Evolutionary conservation across 2,797 vertebrate genomes (phyloP).

Genomic region (Sebastes hubbsi): DNA sequence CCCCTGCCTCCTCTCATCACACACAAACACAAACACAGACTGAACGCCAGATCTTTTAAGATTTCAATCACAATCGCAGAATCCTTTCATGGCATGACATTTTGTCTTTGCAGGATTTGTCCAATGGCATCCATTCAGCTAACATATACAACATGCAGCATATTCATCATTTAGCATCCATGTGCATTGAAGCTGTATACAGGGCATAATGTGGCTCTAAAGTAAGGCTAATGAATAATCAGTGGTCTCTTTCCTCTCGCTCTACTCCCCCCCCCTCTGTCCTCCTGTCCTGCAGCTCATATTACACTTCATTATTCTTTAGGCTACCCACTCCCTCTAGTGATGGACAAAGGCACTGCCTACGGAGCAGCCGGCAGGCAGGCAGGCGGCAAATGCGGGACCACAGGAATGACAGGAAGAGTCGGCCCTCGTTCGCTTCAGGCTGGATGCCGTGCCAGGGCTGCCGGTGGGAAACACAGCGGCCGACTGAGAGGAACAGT

Average conservation of each 20-base stretch:
- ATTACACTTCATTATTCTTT: conserved; percentile 61
- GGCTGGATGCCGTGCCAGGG: conserved; percentile 25
- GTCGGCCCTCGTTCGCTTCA: conserved; percentile 14
- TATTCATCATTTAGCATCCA: conserved; percentile 3
- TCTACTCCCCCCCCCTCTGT: conserved; percentile 13
- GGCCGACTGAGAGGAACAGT: conserved; percentile 18
- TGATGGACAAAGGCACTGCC: conserved; percentile 78
- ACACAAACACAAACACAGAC: background rate
- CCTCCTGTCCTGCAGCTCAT: conserved; percentile 35
- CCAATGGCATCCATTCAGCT: background rate
- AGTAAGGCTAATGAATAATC: conserved; percentile 45
- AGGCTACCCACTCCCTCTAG: conserved; percentile 82
- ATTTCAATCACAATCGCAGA: conserved; percentile 10
- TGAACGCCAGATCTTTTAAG: background rate
- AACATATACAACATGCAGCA: background rate
- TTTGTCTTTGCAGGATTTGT: conserved; percentile 1
- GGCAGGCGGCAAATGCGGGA: conserved; percentile 41
- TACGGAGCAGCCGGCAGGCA: conserved; percentile 63
- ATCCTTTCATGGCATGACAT: background rate
- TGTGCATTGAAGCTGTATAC: background rate
- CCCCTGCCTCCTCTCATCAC: background rate
- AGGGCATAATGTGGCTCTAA: background rate
- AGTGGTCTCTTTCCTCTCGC: conserved; percentile 14
- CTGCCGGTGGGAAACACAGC: conserved; percentile 23
- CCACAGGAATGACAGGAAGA: conserved; percentile 37